Evolutionary conservation across 2,797 vertebrate genomes (phyloP), one percentile per base, ranked within the genome.

Genomic region (Enteromius fasciolatus): DNA sequence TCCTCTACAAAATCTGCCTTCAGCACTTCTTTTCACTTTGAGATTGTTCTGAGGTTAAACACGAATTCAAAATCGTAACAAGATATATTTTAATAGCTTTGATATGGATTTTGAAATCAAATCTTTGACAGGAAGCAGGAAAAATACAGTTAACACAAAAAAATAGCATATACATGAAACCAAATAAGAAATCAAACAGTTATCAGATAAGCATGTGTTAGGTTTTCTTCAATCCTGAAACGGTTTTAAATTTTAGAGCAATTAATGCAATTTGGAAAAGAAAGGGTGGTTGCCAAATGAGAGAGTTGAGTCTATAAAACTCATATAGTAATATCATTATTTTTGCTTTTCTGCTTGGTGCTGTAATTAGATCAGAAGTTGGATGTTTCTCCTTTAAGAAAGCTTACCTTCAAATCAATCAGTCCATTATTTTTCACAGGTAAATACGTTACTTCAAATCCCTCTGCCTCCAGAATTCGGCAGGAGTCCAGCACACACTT

Each of bases 401-500:
- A 31, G 80, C 89, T 59, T 89, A 97, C 98, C 96, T 97, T 92
- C 77, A 99, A 86, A 87, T 99, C 95, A 74, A 99, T 33, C 64
- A 99, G 92, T 1, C 98, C 98, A 39, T 95, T 99, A 48, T 74
- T 92, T 89, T 95, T 90, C 17, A 99, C 98, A 0, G 97, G 97
- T 57, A 99, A 94, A 86, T 99, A 99, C 0, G 97, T 97, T 76
- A 99, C 41, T 0, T n/a, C 89, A 85, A 99, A 99, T 1, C 97
- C 98, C 87, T 99, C 98, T 0, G 96, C 76, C 91, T 99, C 97
- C 87, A 99, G 89, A 23, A 96, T 91, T 12, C 98, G 97, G 83
- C 98, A 99, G 0, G 97, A 99, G 91, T 99, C 97, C 90, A 99
- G 87, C n/a, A 99, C 98, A 36, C 98, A 99, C 78, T 99, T 99